Percentiles rank a stretch among this genome's conserved stretches.
Evolutionary conservation across 2,888 invertebrate genomes (phyloP).

Genomic region (Globia sparganii): DNA sequence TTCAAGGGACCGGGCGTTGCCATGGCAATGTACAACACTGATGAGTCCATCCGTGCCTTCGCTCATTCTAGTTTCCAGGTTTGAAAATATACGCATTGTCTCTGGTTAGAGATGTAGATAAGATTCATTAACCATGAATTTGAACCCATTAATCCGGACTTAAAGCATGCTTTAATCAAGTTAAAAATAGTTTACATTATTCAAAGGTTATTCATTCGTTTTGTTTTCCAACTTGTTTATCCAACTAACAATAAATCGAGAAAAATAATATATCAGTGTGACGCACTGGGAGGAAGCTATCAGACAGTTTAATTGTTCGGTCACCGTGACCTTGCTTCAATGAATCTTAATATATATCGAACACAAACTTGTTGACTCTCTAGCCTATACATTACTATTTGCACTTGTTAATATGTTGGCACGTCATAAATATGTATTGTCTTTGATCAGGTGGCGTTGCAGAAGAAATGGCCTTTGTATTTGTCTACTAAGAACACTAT

Average conservation of each 20-base stretch:
- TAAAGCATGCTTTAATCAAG: constrained; percentile 42
- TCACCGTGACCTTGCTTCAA: constrained; percentile 49
- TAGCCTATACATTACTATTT: constrained; percentile 22
- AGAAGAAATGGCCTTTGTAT: constrained; percentile 97
- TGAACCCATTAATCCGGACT: constrained; percentile 40
- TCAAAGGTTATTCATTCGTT: constrained; percentile 15
- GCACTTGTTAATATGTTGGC: constrained; percentile 18
- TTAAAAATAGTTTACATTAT: constrained; percentile 29
- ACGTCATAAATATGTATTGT: constrained; percentile 43
- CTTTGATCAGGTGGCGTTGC: constrained; percentile 92
- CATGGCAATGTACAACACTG: constrained; percentile 97
- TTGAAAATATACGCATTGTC: constrained; percentile 54
- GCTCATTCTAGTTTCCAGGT: constrained; percentile 96
- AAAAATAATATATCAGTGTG: constrained; percentile 38
- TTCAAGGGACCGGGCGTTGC: constrained; percentile 94
- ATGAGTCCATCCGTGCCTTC: constrained; percentile 95
- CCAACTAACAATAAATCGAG: constrained; percentile 20
- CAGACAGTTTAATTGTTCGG: constrained; percentile 51
- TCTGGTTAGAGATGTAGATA: constrained; percentile 2
- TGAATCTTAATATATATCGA: constrained; percentile 38
- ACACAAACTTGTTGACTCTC: constrained; percentile 24
- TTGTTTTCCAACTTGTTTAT: constrained; percentile 41
- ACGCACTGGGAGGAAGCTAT: constrained; percentile 42
- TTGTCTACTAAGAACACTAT: constrained; percentile 98
- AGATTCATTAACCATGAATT: constrained; percentile 12